These are phyloP conservation scores for Neocloeon triangulifer DNA, from an alignment of 1,140 invertebrate species.

Conservation along the genomic window DNA sequence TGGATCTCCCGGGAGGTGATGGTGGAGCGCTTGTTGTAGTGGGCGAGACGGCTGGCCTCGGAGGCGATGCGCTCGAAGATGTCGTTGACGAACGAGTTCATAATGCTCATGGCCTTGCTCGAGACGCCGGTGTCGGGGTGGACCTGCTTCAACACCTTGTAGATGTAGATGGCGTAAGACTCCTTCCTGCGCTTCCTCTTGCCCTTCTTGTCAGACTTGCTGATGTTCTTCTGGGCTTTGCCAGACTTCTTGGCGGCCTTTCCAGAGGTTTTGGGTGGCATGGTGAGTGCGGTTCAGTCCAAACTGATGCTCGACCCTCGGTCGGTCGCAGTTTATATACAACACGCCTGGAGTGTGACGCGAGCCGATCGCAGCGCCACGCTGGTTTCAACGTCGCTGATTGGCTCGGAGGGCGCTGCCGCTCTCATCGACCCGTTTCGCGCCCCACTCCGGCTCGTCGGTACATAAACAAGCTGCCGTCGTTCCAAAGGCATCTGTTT, in stretches of 20 bases:
- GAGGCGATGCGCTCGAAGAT: constrained; percentile 44
- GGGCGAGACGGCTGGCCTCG: constrained; percentile 39
- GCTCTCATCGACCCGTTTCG: too few species aligned
- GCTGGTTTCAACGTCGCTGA: too few species aligned
- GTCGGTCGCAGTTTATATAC: too few species aligned
- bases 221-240: constrained; percentile 28
- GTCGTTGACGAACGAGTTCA: constrained; percentile 38
- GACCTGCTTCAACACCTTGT: constrained; percentile 26
- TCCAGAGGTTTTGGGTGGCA: constrained; percentile 10
- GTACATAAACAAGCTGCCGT: too few species aligned
- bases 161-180: constrained; percentile 23
- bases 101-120: constrained; percentile 31
- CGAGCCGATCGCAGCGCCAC: too few species aligned
- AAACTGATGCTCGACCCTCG: too few species aligned
- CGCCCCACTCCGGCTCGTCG: too few species aligned
- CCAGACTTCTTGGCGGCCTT: constrained; percentile 27
- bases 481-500: too few species aligned
- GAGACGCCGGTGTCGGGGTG: constrained; percentile 40
- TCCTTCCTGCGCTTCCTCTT: constrained; percentile 17
- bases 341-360: too few species aligned
- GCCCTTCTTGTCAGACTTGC: constrained; percentile 23
- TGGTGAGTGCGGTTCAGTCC: too few species aligned
- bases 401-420: too few species aligned
- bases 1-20: constrained; percentile 28
- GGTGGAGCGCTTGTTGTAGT: constrained; percentile 43